Evolutionary conservation across 1,140 invertebrate genomes (phyloP).

Genomic region (Drosophila kikkawai): DNA sequence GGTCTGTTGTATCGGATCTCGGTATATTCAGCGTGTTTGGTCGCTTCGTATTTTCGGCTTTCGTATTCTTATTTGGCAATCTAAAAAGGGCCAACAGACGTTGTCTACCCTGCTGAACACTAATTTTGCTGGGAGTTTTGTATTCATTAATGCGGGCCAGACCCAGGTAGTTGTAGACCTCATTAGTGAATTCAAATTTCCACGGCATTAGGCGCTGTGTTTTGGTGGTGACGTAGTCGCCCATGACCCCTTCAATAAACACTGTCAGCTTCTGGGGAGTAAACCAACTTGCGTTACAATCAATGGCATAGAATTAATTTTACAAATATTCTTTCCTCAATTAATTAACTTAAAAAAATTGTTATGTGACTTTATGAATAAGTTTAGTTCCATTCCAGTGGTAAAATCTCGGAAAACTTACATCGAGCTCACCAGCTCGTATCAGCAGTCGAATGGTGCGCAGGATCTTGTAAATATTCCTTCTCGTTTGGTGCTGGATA

Average conservation of each 20-base stretch:
- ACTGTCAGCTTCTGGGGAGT: slow-evolving; percentile 52
- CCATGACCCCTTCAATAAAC: slow-evolving; percentile 72
- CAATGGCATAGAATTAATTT: no score
- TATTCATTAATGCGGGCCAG: slow-evolving; percentile 71
- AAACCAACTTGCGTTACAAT: background rate
- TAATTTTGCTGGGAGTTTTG: slow-evolving; percentile 52
- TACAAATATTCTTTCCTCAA: no score
- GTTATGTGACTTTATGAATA: no score
- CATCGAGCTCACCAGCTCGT: slow-evolving; percentile 24
- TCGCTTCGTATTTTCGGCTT: background rate
- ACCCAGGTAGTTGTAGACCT: slow-evolving; percentile 78
- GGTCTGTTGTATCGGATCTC: slow-evolving; percentile 27
- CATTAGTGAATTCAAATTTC: slow-evolving; percentile 83
- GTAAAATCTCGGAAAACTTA: background rate
- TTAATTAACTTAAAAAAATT: no score
- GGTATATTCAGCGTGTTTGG: background rate
- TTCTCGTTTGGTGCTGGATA: slow-evolving; percentile 74
- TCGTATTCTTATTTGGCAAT: slow-evolving; percentile 11
- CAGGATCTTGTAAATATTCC: slow-evolving; percentile 72
- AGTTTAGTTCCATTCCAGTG: background rate
- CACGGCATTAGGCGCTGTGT: slow-evolving; percentile 79
- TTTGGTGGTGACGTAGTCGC: slow-evolving; percentile 70
- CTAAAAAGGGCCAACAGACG: slow-evolving; percentile 45
- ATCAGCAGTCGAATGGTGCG: slow-evolving; percentile 51
- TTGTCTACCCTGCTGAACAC: slow-evolving; percentile 35